Evolutionary conservation across 2,888 invertebrate genomes (phyloP).

Genomic region (Dinocampus coccinellae): DNA sequence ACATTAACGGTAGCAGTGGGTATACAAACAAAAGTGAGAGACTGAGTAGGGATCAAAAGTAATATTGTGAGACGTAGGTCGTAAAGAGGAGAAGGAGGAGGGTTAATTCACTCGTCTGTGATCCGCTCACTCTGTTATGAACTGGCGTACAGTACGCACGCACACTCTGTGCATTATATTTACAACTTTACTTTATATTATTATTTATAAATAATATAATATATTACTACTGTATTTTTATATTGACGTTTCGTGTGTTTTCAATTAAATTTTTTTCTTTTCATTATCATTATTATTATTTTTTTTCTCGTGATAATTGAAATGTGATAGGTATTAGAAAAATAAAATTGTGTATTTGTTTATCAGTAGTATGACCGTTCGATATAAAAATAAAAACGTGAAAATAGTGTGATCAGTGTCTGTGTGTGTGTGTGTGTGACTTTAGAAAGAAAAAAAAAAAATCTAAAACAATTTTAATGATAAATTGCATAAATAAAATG

Average conservation of each 20-base stretch:
- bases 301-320: neutral
- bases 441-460: neutral
- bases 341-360: neutral
- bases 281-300: too few species aligned
- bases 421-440: neutral
- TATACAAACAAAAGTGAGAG: neutral
- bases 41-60: too few species aligned
- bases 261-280: too few species aligned
- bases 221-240: too few species aligned
- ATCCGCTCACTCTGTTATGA: conserved; percentile 56
- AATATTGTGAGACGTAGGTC: conserved; percentile 26
- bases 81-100: conserved; percentile 44
- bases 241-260: too few species aligned
- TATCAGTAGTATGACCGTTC: neutral
- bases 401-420: neutral
- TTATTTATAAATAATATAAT: too few species aligned
- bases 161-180: conserved; percentile 42
- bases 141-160: conserved; percentile 54
- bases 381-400: neutral
- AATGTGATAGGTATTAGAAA: neutral
- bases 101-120: conserved; percentile 57
- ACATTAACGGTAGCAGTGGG: neutral
- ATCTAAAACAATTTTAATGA: neutral
- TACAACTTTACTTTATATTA: too few species aligned
- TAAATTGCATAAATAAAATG: conserved; percentile 49